Base-by-base conservation (phyloP, 2,113 vertebrate genomes). In the Antechinus stuartii region DNA sequence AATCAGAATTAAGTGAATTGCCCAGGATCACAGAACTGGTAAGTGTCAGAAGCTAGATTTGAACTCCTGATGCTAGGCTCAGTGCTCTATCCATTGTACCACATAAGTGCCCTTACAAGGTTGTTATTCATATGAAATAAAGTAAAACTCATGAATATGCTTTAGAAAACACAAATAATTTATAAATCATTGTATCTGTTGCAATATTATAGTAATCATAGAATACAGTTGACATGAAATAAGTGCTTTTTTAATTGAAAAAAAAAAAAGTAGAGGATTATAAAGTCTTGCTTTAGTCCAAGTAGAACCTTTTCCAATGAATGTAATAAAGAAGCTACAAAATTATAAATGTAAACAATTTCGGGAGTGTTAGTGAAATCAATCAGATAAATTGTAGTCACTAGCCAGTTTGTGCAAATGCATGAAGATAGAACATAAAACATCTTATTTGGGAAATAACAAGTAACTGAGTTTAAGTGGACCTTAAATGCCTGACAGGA, bases 321-420 rank as follows among this genome's bases (percentile, higher is more conserved):
- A 92, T 27, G 16, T 46, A 56, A 93, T 84, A 84, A 42, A 42
- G 50, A 92, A 42, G 57, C 26, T 54, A 89, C 0, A 42, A 19
- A 1, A n/a, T 42, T 95, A 76, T 50, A 95, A 25, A 24, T 35
- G 55, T 92, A 53, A 53, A 68, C 35, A n/a, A 19, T 68, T n/a
- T 91, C 50, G 42, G 89, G 90, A 49, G 91, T 90, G 93, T 92
- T 92, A 16, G 26, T 30, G 54, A 68, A 92, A 92, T 76, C 49
- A 94, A 91, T 95, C 26, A 27, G 8, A 56, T 42, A 22, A 5
- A 84, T 68, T n/a, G 12, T 19, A 42, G 16, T 35, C 14, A n/a
- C 14, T 76, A 30, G 5, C 14, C 14, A n/a, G 16, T n/a, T 8
- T 76, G 4, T 76, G 35, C 68, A n/a, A 76, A 76, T n/a, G 3